Evolutionary conservation across 2,113 vertebrate species (phyloP).

Genomic region (Psophia crepitans): DNA sequence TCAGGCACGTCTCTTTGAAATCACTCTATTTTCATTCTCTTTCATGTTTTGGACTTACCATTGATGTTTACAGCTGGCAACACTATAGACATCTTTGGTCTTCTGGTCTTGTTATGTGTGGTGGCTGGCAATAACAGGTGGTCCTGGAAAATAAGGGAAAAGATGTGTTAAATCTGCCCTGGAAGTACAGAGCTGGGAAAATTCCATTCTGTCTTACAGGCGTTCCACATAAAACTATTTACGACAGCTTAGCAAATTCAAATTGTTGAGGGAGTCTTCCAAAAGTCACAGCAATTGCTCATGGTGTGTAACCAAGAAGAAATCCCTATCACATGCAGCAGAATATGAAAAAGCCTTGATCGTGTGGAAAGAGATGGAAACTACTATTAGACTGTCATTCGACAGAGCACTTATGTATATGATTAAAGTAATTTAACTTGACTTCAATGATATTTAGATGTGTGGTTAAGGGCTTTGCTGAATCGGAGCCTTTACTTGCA

Average conservation of each 20-base stretch:
- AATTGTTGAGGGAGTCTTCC: constrained; percentile 19
- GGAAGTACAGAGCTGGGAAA: constrained; percentile 5
- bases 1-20: not conserved
- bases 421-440: constrained; percentile 34
- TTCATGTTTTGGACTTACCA: constrained; percentile 77
- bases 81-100: constrained; percentile 95
- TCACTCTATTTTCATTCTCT: not conserved
- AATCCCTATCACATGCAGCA: not conserved
- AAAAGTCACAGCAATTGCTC: constrained; percentile 38
- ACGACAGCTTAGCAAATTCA: constrained; percentile 7
- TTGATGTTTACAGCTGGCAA: constrained; percentile 93
- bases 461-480: not conserved
- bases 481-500: not conserved
- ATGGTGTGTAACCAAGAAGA: not conserved
- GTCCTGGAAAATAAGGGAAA: constrained; percentile 80
- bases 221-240: not conserved
- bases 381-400: not conserved
- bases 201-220: not conserved
- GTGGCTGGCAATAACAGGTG: constrained; percentile 94
- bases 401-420: not conserved
- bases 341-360: constrained; percentile 7
- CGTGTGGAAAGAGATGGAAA: constrained; percentile 12
- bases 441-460: constrained; percentile 22
- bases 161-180: constrained; percentile 10
- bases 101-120: constrained; percentile 91